These are phyloP conservation scores for Pantala flavescens DNA, from an alignment of 1,140 invertebrate genomes.

Conservation along the genomic window DNA sequence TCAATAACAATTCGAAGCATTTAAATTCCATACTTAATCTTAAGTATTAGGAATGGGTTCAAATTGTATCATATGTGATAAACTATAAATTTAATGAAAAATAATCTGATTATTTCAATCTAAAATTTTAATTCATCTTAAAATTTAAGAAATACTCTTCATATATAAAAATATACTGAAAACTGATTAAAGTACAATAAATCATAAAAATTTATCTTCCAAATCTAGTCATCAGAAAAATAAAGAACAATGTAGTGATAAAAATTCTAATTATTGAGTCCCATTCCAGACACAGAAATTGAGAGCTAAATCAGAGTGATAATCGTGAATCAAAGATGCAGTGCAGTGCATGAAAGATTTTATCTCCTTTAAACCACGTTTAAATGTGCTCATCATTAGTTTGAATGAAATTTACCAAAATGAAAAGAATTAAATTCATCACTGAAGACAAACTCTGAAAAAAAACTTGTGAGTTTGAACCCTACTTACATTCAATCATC, in stretches of 20 bases:
- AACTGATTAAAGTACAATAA: neutral
- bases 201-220: neutral
- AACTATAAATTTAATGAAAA: neutral
- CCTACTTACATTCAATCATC: constrained; percentile 5
- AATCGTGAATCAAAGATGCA: neutral
- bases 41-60: neutral
- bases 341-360: constrained; percentile 1
- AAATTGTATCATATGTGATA: neutral
- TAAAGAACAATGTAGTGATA: too few species aligned
- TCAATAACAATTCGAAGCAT: neutral
- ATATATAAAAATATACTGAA: neutral
- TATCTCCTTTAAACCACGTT: neutral
- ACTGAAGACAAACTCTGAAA: neutral
- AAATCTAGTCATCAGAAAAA: too few species aligned
- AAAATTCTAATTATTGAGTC: neutral
- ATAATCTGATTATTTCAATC: neutral
- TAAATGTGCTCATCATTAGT: neutral
- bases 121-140: neutral
- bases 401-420: neutral
- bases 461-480: neutral
- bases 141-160: neutral
- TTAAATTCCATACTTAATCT: neutral
- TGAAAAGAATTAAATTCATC: too few species aligned
- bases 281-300: constrained; percentile 1
- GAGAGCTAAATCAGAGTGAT: neutral